Percentiles rank a stretch among this genome's conserved stretches.
Conservation (phyloP, 2,888 invertebrate genomes). For the Ephialtes manifestator region DNA sequence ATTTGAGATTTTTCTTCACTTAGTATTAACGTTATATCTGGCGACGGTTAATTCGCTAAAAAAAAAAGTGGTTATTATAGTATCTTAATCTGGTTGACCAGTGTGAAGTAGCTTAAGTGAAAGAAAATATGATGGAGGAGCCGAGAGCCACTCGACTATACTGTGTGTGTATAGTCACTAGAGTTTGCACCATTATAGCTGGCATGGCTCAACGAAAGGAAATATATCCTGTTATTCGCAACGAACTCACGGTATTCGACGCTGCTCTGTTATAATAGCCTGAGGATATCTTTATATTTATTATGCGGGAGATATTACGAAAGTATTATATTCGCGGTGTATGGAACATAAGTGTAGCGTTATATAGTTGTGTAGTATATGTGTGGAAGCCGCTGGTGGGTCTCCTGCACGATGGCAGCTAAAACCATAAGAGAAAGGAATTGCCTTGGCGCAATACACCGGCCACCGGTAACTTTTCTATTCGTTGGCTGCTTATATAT, state of each 20-base stretch:
- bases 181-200: slow-evolving; percentile 20
- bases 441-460: slow-evolving; percentile 59
- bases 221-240: slow-evolving; percentile 47
- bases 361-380: slow-evolving; percentile 4
- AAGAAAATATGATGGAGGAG: neutral
- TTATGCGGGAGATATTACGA: slow-evolving; percentile 65
- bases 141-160: slow-evolving; percentile 1
- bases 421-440: slow-evolving; percentile 65
- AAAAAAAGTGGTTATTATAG: slow-evolving; percentile 3
- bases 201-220: slow-evolving; percentile 29
- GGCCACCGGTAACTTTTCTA: slow-evolving; percentile 53
- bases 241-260: slow-evolving; percentile 36
- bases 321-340: slow-evolving; percentile 60
- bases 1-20: no score
- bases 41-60: neutral
- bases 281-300: slow-evolving; percentile 60
- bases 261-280: slow-evolving; percentile 54
- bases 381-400: slow-evolving; percentile 6
- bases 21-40: neutral
- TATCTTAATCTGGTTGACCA: slow-evolving; percentile 22
- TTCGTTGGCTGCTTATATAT: slow-evolving; percentile 34
- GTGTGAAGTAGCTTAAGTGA: neutral
- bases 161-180: slow-evolving; percentile 21
- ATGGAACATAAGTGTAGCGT: slow-evolving; percentile 14
- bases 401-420: slow-evolving; percentile 42